Evolutionary conservation across 1,140 invertebrate species (phyloP).

Genomic region (Drosophila ogumai): DNA sequence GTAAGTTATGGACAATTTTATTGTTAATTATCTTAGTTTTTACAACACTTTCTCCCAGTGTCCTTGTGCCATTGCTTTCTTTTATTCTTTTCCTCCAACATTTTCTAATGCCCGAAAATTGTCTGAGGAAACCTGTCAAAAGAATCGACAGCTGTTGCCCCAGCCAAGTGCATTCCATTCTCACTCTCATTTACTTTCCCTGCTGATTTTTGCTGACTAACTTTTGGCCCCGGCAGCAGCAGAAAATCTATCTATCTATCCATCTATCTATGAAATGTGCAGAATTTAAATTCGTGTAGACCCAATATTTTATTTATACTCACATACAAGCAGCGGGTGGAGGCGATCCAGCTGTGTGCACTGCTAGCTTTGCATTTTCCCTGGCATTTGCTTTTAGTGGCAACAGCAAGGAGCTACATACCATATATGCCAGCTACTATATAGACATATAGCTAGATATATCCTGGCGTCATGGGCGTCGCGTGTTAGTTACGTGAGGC

Average conservation of each 20-base stretch:
- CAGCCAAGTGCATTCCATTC: slow-evolving; percentile 23
- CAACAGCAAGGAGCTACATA: slow-evolving; percentile 32
- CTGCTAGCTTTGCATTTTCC: slow-evolving; percentile 62
- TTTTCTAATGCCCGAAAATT: slow-evolving; percentile 43
- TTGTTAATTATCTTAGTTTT: background rate
- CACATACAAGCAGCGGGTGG: slow-evolving; percentile 26
- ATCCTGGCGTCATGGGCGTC: slow-evolving; percentile 44
- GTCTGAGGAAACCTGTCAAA: slow-evolving; percentile 38
- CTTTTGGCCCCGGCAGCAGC: slow-evolving; percentile 34
- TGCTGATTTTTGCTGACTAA: slow-evolving; percentile 72
- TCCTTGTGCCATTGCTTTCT: background rate
- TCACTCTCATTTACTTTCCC: slow-evolving; percentile 28
- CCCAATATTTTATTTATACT: slow-evolving; percentile 79
- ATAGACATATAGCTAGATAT: slow-evolving; percentile 16
- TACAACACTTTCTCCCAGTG: background rate
- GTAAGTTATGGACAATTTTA: too few relatives aligned
- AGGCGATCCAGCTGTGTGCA: slow-evolving; percentile 27
- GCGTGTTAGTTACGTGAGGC: slow-evolving; percentile 68
- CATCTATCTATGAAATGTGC: slow-evolving; percentile 12
- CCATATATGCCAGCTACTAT: slow-evolving; percentile 10
- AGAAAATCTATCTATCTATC: slow-evolving; percentile 2
- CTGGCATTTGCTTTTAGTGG: slow-evolving; percentile 67
- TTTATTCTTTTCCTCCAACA: slow-evolving; percentile 24
- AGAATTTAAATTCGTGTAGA: slow-evolving; percentile 77
- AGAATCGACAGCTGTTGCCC: slow-evolving; percentile 40